phyloP scores from a whole-genome alignment of 2,888 invertebrate species.

The Acronicta alni region DNA sequence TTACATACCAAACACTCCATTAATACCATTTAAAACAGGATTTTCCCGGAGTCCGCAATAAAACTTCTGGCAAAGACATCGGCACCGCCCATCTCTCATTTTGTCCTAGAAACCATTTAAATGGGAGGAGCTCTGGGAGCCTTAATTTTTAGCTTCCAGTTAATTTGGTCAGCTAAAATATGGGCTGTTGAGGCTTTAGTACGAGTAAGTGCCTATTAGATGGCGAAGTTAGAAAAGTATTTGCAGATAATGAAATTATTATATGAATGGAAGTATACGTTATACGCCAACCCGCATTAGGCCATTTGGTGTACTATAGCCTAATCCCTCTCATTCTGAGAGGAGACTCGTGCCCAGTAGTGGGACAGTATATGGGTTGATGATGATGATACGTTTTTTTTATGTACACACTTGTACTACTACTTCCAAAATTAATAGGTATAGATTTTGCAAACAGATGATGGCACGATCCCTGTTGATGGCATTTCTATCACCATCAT shows the following conservation, averaged over 20 bases:
- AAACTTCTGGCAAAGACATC: slow-evolving; percentile 74
- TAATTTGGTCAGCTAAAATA: slow-evolving; percentile 53
- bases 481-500: no score
- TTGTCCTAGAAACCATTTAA: slow-evolving; percentile 67
- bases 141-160: slow-evolving; percentile 64
- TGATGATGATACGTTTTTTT: no score
- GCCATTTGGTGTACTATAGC: no score
- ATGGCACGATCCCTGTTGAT: no score
- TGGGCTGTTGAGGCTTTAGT: slow-evolving; percentile 16
- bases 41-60: slow-evolving; percentile 63
- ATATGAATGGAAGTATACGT: background rate
- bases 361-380: no score
- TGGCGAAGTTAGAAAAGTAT: slow-evolving; percentile 3
- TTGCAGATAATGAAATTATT: slow-evolving; percentile 4
- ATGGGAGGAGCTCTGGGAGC: slow-evolving; percentile 56
- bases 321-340: no score
- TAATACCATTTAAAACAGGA: slow-evolving; percentile 55
- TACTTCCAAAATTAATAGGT: no score
- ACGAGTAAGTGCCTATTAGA: slow-evolving; percentile 2
- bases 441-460: background rate
- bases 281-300: no score
- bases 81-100: slow-evolving; percentile 77
- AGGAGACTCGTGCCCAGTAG: no score
- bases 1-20: slow-evolving; percentile 39
- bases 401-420: no score